Evolutionary conservation across 2,888 invertebrate genomes (phyloP), one percentile per base, ranked within the genome.

Genomic region (Cataglyphis rosenhaueri): DNA sequence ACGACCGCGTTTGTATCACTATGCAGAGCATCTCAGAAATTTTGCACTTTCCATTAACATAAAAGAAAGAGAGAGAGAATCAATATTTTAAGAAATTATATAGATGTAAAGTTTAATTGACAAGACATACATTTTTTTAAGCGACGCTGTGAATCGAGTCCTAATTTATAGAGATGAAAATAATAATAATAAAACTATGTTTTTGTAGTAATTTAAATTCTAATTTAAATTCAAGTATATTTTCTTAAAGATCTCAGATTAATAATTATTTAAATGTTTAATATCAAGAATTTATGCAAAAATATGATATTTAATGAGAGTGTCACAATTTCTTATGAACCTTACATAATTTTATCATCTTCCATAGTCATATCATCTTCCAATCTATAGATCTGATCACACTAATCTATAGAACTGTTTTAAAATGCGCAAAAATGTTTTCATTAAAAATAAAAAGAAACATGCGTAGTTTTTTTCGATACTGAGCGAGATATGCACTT

Each of bases 361-460:
- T 21, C 21, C 21, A 21, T 21, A 21, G 21, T 21, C 21, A 21
- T 21, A 21, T 21, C 21, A 21, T 21, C 21, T 21, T 21, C 21
- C 21, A 21, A 21, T 21, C 21, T 21, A 21, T 21, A 21, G 21
- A 21, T 21, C 21, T 21, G 21, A 21, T 21, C 21, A 21, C 21
- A 21, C 21, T 21, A 64, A 75, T 44, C 15, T 25, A 81, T 12
- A 5, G 21, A 48, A 68, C 52, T 73, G 48, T 62, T 44, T 18
- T n/a, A 25, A 55, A 41, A 84, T 85, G 70, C 65, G 83, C 85
- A 44, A 61, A 71, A 66, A 82, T 59, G 66, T 70, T 64, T 61
- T 59, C 70, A 10, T 32, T n/a, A 44, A 15, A 78, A 79, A 79
- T 83, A 73, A 83, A 57, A 44, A 15, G 12, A 10, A 48, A 81